Evolutionary conservation across 2,888 invertebrate genomes (phyloP), one percentile per base, ranked within the genome.

Genomic region (Meiosimyza platycephala): DNA sequence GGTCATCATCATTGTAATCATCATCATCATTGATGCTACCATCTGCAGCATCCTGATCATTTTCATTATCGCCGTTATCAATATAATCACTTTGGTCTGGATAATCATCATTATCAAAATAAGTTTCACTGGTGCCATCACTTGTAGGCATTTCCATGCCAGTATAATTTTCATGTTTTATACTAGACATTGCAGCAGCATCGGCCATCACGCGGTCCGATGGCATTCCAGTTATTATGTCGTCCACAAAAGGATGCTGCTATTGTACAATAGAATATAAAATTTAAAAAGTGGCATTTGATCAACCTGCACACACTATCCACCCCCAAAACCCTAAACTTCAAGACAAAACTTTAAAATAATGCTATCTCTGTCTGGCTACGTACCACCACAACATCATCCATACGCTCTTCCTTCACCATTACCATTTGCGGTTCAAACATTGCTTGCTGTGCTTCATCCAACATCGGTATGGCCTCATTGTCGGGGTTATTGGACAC

Each of bases 401-500:
- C 79, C 28, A 74, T 48, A 13, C 76, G 71, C 51, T 79, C 79
- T 62, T 79, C 78, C 47, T 79, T 79, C 67, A 84, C 82, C 78
- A 79, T 79, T 28, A 84, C 82, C 78, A 83, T 81, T 72, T 85
- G 82, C 11, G 84, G 84, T 74, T 79, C 82, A 15, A 84, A 75
- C 68, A 84, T 72, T n/a, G 77, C 55, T 47, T 81, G 82, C 62
- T 83, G 83, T 6, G 79, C 80, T 55, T 82, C 79, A 73, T 80
- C 62, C 63, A 22, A 70, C 66, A 54, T 51, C 71, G 75, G 76
- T 78, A 68, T 40, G 67, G 59, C 9, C 57, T 71, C 73, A 63
- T 66, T 71, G 60, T 71, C 72, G 33, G 65, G 70, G n/a, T 22
- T 18, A 33, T 60, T 70, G 15, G 59, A 63, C 1, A 68, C 73